Base-by-base conservation (phyloP, 92 coral and sea anemone genomes). In the Zoanthus solanderi region DNA sequence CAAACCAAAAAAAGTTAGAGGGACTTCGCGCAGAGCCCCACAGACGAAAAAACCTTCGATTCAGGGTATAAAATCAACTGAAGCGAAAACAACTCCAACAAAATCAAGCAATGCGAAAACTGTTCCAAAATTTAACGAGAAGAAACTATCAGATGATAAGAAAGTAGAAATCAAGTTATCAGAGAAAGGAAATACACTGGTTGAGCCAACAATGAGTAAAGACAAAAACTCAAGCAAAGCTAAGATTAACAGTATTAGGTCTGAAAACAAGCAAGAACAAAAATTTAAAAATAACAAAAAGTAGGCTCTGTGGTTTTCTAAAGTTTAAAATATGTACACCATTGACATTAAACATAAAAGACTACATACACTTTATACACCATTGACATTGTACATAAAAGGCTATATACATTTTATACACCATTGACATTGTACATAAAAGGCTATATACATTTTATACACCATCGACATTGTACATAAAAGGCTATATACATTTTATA, bases 41-140 rank as follows among this genome's bases (percentile, higher is more conserved):
- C 79, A 78, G 56, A 56, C 50, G 4, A 73, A 54, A 14, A 73
- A 86, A 72, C n/a, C 71, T 29, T 17, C 80, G 6, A 72, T 37
- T 53, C 56, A 50, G 56, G 56, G 57, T 29, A 9, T 84, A 17
- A 86, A 85, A 23, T 48, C 74, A 75, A 72, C 17, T 6, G 23
- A 74, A 58, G n/a, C 16, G 72, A 46, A 32, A 34, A 23, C 73
- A 37, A 50, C 37, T 50, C 73, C 66, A 11, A 53, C 87, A 47
- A 50, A 79, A 50, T 14, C 85, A 32, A 71, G 73, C 57, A 80
- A 28, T 13, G 75, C 66, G 85, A 81, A 66, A 67, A 4, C 18
- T 29, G 75, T 23, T 66, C 30, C 85, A 37, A 61, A 65, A 67
- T 23, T 75, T n/a, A 31, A 65, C 16, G 85, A 47, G 30, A 47